Conservation (phyloP, 2,797 vertebrate genomes). For the Vespertilio murinus region DNA sequence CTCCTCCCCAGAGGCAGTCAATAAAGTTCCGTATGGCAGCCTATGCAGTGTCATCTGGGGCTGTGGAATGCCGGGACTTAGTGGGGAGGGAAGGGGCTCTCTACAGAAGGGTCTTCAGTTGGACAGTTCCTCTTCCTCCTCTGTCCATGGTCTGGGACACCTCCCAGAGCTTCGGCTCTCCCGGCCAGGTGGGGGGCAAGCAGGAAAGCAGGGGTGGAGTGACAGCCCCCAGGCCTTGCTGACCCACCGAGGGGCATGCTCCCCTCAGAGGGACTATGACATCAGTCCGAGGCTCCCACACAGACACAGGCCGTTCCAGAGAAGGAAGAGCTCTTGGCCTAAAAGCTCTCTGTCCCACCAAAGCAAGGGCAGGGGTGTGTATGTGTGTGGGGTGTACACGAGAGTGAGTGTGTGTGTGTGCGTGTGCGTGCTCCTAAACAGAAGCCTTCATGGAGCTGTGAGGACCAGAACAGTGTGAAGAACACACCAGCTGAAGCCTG, state of each 20-base stretch:
- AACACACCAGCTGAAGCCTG: not conserved
- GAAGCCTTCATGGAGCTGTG: not conserved
- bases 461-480: not conserved
- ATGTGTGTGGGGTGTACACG: no score
- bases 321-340: not conserved
- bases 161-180: not conserved
- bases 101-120: not conserved
- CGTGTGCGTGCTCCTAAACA: not conserved
- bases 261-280: no score
- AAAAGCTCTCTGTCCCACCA: not conserved
- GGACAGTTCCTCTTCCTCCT: not conserved
- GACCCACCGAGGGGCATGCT: not conserved
- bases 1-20: constrained; percentile 22
- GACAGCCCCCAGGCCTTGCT: not conserved
- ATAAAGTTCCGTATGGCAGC: constrained; percentile 45
- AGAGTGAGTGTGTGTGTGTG: accelerated
- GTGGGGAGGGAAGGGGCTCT: not conserved
- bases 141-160: not conserved
- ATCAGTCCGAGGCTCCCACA: not conserved
- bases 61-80: not conserved
- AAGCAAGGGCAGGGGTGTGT: not conserved
- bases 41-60: not conserved
- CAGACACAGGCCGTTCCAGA: not conserved
- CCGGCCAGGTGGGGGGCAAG: not conserved
- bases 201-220: accelerated